phyloP scores from a whole-genome alignment of 2,113 vertebrate species.

The Cyanocitta stelleri region DNA sequence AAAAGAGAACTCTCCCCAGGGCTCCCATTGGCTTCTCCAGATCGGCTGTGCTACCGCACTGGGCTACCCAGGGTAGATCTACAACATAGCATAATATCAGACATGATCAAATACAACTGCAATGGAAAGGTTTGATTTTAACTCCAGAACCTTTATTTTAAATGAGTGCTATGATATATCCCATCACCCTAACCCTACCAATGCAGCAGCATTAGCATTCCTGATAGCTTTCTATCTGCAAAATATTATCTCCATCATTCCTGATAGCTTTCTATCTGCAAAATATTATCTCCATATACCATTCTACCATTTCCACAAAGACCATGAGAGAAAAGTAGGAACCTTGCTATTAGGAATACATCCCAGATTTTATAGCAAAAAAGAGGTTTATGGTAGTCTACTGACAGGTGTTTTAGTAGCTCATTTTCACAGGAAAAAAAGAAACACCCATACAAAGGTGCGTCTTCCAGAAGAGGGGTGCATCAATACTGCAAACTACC shows the following conservation, averaged over 20 bases:
- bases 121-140: neutral
- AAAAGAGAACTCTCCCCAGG: fast-evolving
- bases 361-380: neutral
- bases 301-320: neutral
- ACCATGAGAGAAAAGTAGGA: neutral
- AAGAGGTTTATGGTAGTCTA: neutral
- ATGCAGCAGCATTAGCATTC: neutral
- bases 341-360: neutral
- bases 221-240: neutral
- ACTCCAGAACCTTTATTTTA: neutral
- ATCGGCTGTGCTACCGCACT: fast-evolving
- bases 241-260: neutral
- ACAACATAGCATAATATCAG: neutral
- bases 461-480: neutral
- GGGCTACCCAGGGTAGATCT: neutral
- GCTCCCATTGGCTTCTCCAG: fast-evolving
- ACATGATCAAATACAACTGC: neutral
- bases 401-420: neutral
- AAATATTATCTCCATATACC: neutral
- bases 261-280: neutral
- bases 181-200: neutral
- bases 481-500: neutral
- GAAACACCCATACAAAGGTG: neutral
- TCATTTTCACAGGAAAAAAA: neutral
- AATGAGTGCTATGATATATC: neutral